Percentiles rank a stretch among this genome's conserved stretches.
phyloP scores from a whole-genome alignment of 2,113 vertebrate species.

The Xyliphius kryptos region DNA sequence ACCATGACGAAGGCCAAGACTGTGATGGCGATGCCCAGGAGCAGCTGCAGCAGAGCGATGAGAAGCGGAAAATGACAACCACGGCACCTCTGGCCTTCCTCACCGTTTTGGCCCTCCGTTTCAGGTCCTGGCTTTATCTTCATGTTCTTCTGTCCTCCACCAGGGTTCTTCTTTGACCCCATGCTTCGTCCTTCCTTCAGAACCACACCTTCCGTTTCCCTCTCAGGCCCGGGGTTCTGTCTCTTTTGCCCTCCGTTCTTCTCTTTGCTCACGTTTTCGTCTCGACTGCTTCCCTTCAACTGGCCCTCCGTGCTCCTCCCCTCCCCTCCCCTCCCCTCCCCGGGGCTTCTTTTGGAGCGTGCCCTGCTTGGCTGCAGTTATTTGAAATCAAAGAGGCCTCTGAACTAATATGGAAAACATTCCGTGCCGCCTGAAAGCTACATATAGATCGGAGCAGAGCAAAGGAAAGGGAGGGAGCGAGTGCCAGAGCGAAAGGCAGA shows the following conservation, averaged over 20 bases:
- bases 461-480: conserved; percentile 46
- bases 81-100: conserved; percentile 73
- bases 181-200: conserved; percentile 26
- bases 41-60: conserved; percentile 85
- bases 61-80: conserved; percentile 90
- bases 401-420: conserved; percentile 99
- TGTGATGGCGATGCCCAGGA: conserved; percentile 74
- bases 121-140: conserved; percentile 42
- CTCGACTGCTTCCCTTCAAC: too few relatives aligned
- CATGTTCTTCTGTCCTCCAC: conserved; percentile 39
- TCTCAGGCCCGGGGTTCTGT: too few relatives aligned
- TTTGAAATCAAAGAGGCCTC: conserved; percentile 71
- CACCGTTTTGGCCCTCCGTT: conserved; percentile 52
- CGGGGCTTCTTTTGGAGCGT: too few relatives aligned
- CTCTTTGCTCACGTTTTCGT: too few relatives aligned
- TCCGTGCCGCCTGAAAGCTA: conserved; percentile 76
- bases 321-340: too few relatives aligned
- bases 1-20: conserved; percentile 88
- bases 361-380: too few relatives aligned
- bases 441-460: conserved; percentile 68
- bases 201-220: too few relatives aligned
- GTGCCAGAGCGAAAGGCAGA: conserved; percentile 43
- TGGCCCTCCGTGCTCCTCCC: too few relatives aligned
- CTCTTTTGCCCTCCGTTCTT: too few relatives aligned
- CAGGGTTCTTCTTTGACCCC: conserved; percentile 56